phyloP scores from a whole-genome alignment of 1,140 invertebrate species.

The Drosophila parabipectinata region DNA sequence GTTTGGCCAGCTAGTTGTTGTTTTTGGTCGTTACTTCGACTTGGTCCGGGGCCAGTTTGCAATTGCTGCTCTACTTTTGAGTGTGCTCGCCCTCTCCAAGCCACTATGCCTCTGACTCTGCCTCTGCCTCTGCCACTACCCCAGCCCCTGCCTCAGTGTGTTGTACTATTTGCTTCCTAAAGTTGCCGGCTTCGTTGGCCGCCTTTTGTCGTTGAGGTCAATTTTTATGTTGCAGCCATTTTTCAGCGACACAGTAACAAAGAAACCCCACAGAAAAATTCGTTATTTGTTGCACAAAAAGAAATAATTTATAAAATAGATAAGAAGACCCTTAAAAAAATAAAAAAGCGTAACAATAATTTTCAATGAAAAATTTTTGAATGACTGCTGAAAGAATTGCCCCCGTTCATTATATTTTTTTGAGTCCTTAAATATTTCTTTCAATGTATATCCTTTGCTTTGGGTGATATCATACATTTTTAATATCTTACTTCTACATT shows the following conservation, averaged over 20 bases:
- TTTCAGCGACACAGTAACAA: slow-evolving; percentile 45
- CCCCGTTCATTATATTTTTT: background rate
- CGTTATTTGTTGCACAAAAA: slow-evolving; percentile 18
- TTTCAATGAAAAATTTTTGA: no score
- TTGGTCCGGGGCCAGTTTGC: slow-evolving; percentile 51
- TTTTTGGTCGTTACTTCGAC: slow-evolving; percentile 17
- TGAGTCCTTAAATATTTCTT: background rate
- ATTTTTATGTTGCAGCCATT: slow-evolving; percentile 81
- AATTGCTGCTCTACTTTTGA: slow-evolving; percentile 77
- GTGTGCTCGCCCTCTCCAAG: slow-evolving; percentile 18
- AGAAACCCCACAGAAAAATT: slow-evolving; percentile 43
- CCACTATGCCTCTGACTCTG: slow-evolving; percentile 13
- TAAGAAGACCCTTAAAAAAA: background rate
- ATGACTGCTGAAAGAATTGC: no score
- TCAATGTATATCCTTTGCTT: background rate
- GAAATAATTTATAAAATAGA: background rate
- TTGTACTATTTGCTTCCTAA: slow-evolving; percentile 47
- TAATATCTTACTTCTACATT: background rate
- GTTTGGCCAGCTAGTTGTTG: slow-evolving; percentile 25
- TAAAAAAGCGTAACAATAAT: no score
- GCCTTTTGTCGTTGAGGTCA: slow-evolving; percentile 79
- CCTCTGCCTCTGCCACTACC: background rate
- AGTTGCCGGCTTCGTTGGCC: slow-evolving; percentile 54
- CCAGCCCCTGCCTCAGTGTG: background rate
- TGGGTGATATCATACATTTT: background rate